Conservation (phyloP, 2,113 vertebrate species). For the Clarias gariepinus region DNA sequence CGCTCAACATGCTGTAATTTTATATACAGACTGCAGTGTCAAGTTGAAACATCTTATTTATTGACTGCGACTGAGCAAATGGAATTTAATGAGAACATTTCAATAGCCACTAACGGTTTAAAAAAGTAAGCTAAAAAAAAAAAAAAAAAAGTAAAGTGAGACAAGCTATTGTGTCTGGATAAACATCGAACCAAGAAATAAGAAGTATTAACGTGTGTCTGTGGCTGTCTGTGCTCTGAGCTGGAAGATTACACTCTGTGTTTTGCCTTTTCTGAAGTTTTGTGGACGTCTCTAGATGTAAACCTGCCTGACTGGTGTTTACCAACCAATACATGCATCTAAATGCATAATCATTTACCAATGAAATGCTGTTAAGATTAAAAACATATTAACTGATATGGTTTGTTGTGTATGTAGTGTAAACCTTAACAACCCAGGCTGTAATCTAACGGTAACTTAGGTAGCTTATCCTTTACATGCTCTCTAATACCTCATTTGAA, state of each 20-base stretch:
- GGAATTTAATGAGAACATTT: not conserved
- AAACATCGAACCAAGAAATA: not conserved
- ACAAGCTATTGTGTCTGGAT: not conserved
- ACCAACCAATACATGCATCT: not conserved
- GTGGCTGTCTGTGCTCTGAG: not conserved
- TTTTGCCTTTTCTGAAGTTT: not conserved
- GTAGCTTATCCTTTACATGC: no score
- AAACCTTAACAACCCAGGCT: no score
- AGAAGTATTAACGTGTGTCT: no score
- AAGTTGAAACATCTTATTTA: not conserved
- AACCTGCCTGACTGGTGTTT: not conserved
- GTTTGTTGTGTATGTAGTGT: no score
- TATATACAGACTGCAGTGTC: not conserved
- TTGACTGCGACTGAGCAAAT: not conserved
- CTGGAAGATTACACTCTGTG: not conserved
- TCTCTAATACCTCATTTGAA: no score
- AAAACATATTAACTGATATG: no score
- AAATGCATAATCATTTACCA: no score
- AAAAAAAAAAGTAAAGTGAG: not conserved
- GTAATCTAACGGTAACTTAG: no score
- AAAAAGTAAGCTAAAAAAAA: not conserved
- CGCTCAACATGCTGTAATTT: not conserved
- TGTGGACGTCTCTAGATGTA: not conserved
- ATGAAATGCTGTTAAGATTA: no score
- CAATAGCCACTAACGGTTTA: not conserved